A percentile compares a stretch with the other conserved stretches of the same genome.
phyloP scores from a whole-genome alignment of 2,888 invertebrate species.

The Rotaria socialis region DNA sequence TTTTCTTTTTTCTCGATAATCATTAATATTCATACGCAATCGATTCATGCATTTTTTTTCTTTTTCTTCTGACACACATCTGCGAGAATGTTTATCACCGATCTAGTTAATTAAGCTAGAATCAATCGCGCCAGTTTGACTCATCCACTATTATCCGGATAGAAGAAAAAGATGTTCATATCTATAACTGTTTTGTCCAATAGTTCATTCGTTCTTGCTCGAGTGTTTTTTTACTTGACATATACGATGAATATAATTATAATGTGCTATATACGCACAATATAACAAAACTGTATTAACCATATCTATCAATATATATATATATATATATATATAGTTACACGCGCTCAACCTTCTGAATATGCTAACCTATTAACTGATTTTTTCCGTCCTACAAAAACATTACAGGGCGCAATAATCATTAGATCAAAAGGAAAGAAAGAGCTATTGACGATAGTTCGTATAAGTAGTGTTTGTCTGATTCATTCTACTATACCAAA shows the following conservation, averaged over 20 bases:
- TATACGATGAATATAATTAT: not conserved
- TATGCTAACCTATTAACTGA: not conserved
- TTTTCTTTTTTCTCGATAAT: too few species aligned
- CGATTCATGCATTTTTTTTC: not conserved
- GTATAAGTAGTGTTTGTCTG: not conserved
- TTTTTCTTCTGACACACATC: not conserved
- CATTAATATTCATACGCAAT: not conserved
- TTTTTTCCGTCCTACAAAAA: not conserved
- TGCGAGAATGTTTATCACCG: not conserved
- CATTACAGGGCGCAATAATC: not conserved
- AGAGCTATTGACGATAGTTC: not conserved
- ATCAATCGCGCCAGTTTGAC: not conserved
- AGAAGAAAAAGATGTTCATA: not conserved
- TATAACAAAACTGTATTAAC: not conserved
- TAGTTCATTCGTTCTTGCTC: not conserved
- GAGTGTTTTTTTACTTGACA: not conserved
- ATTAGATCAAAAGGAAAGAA: not conserved
- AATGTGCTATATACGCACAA: not conserved
- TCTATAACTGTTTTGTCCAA: not conserved
- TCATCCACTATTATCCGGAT: not conserved
- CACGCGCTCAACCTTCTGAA: not conserved
- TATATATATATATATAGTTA: not conserved
- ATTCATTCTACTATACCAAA: not conserved
- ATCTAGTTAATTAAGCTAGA: not conserved
- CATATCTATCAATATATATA: not conserved